These are phyloP conservation scores for Liparis tanakae DNA, from an alignment of 2,797 vertebrate genomes.

Conservation along the genomic window DNA sequence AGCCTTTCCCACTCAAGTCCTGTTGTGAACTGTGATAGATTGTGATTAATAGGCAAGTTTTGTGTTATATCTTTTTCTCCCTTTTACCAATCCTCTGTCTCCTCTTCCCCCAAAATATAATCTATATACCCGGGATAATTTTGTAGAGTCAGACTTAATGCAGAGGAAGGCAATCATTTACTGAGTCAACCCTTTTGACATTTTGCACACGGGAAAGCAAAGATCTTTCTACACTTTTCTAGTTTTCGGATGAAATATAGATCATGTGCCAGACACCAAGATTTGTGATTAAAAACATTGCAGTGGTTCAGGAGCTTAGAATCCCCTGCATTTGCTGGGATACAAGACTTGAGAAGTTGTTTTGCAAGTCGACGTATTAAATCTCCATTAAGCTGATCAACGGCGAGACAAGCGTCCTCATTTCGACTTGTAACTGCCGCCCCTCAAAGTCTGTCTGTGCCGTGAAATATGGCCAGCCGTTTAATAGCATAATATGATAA, in stretches of 20 bases:
- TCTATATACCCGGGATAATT: conserved; percentile 34
- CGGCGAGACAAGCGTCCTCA: conserved; percentile 58
- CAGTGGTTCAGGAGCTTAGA: conserved; percentile 68
- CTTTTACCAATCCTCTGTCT: conserved; percentile 55
- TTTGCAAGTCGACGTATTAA: conserved; percentile 74
- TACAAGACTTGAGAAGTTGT: conserved; percentile 74
- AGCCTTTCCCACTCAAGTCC: conserved; percentile 62
- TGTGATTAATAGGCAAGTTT: conserved; percentile 53
- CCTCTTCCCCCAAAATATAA: conserved; percentile 42
- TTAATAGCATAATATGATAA: conserved; percentile 33
- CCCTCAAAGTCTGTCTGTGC: conserved; percentile 42
- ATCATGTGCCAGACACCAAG: conserved; percentile 62
- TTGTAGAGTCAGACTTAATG: conserved; percentile 41
- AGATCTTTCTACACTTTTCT: conserved; percentile 14
- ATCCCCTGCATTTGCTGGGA: conserved; percentile 67
- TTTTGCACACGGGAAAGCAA: conserved; percentile 31
- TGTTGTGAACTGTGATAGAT: conserved; percentile 58
- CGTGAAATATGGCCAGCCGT: conserved; percentile 39
- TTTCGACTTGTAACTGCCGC: conserved; percentile 56
- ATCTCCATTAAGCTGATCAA: conserved; percentile 78
- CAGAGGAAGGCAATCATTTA: conserved; percentile 55
- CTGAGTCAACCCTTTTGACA: conserved; percentile 29
- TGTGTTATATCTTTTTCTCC: conserved; percentile 47
- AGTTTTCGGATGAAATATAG: conserved; percentile 45
- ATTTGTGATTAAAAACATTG: conserved; percentile 69